Base-by-base conservation (phyloP, 23 tunicate species). In the Styela plicata region DNA sequence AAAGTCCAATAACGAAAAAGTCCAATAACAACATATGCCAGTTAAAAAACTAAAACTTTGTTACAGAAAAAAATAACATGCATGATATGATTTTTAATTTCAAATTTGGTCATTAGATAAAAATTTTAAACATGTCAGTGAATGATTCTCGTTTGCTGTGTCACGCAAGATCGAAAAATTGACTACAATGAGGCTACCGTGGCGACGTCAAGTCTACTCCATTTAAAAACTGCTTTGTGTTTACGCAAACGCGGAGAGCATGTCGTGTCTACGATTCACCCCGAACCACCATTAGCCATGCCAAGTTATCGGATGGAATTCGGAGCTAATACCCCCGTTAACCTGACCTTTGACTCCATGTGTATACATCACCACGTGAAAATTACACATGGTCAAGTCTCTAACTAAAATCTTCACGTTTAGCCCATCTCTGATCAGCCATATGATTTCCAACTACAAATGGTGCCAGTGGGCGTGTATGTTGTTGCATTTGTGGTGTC, bases 141-240 rank as follows among this genome's bases (percentile, higher is more conserved):
- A n/a, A n/a, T n/a, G n/a, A n/a, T n/a, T n/a, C n/a, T 7, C 77
- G 77, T 28, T 30, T 71, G 35, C 77, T 22, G 77, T 71, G 77
- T 71, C 77, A 71, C 77, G 77, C 36, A 30, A 71, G 77, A 71
- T 5, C 3, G 77, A 29, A 3, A 71, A 71, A 71, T 36, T 71
- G 77, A n/a, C 24, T 32, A 5, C 34, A 36, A 26, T 7, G 18
- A 2, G 77, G 77, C 77, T 33, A 71, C 77, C 24, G 36, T 30
- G 77, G 77, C 77, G 77, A 71, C 77, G 37, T n/a, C 36, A 17
- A 19, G 77, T 71, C 77, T 71, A 32, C 77, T 28, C 24, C 36
- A 66, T 24, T 26, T 71, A 18, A 18, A 16, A 30, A 71, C 35
- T 20, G 24, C 77, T 71, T 71, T 71, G 77, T 71, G 77, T 71